Base-by-base conservation (phyloP, 2,888 invertebrate genomes). In the Pelosia muscerda region DNA sequence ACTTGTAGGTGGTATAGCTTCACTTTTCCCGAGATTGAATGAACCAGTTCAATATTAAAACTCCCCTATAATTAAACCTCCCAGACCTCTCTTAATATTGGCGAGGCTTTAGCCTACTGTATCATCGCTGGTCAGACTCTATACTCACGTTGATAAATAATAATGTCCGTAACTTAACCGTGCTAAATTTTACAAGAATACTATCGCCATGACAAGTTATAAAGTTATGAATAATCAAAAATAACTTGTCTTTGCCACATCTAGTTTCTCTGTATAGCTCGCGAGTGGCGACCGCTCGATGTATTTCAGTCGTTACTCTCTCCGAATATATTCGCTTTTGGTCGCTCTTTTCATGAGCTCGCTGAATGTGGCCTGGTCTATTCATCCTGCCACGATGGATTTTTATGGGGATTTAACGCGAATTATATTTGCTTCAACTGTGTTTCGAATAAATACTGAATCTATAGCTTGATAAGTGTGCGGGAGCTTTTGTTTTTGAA, bases 301-400 rank as follows among this genome's bases (percentile, higher is more conserved):
- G 89, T 92, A 92, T 93, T 91, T 90, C 87, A 91, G 90, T 86
- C 88, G 91, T 89, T 90, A 86, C 89, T 91, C 91, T 86, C 81
- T 80, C 77, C 81, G 85, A 91, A 92, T 91, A 89, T 91, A 92
- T 92, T 91, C 90, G 89, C 87, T 91, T 91, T 91, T 88, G 90
- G 91, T 92, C 84, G 90, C 86, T 92, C 92, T 92, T 92, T 93
- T 92, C 92, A 92, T 89, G 90, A 90, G 89, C 87, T 88, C 84
- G 83, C 85, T 92, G 91, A 90, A 92, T 92, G 91, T 88, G 88
- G 89, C 85, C 90, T 88, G 88, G 85, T 92, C 92, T 90, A 92
- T 93, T 92, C 92, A 92, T 92, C 89, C 86, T 85, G 84, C 82
- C 81, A 84, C 88, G 87, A 82, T 81, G 88, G 87, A 90, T 90